Base-by-base conservation (phyloP, 2,113 vertebrate species). In the Axis porcinus region DNA sequence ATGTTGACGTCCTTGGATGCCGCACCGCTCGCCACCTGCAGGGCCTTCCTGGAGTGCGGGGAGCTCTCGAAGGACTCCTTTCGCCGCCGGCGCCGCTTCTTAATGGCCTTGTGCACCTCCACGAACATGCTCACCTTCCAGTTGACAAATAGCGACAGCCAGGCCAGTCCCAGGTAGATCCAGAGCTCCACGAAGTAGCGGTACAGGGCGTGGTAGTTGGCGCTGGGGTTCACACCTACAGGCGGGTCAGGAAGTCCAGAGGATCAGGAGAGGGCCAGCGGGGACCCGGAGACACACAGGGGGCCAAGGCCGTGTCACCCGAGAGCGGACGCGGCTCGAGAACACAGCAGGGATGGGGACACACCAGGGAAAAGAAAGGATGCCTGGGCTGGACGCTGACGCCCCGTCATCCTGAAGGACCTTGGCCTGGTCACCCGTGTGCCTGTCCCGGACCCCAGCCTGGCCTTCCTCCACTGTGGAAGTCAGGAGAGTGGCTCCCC, bases 91-190 rank as follows among this genome's bases (percentile, higher is more conserved):
- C 99, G 99, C 16, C 99, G 99, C 98, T 99, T 99, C 98, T 99
- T 99, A 67, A 99, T 99, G 60, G 99, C 99, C 98, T 99, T 99
- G 98, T 99, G 99, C 58, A 99, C 99, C 97, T 99, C 99, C 28
- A 99, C 99, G 93, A 99, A 99, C 99, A 99, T 99, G 95, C 99
- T 99, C 86, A 99, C 99, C 95, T 99, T 99, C 99, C 99, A 99
- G 98, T 99, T 99, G 97, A 99, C 99, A 95, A 99, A 99, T 62
- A 99, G 98, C 30, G 99, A 99, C 47, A 99, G 99, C 99, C 99
- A 99, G 89, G 99, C 99, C 97, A 99, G 94, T 9, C 99, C 99
- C 92, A 99, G 98, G 98, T 99, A 99, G 97, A 99, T 99, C 99
- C 99, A 99, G 21, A 99, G 99, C 86, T 99, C 99, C 96, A 99